Evolutionary conservation across 2,888 invertebrate genomes (phyloP), one percentile per base, ranked within the genome.

Genomic region (Neocrepidodera transversa): DNA sequence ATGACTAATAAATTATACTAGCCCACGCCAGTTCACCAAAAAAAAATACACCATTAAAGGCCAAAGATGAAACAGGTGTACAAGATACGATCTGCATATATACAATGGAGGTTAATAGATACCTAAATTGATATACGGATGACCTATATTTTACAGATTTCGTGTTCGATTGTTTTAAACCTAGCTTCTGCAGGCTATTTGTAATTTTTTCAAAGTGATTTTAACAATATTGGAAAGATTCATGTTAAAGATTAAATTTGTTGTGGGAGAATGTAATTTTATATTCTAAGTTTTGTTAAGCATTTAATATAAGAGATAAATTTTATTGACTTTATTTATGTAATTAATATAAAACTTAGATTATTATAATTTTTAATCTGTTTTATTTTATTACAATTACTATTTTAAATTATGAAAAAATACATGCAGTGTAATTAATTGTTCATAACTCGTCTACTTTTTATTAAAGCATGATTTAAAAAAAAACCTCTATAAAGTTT

Each of bases 61-160:
- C 54, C 36, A 54, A 50, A 54, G 50, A 59, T 59, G 45, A 59
- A 53, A 50, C 59, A 59, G 59, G 59, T 59, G 59, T 59, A 59
- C 42, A 14, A 59, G 59, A 59, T 59, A 38, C 50, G 40, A 59
- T 59, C 54, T 36, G 54, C 49, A 54, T 50, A 38, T n/a, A n/a
- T 11, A 50, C 49, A 50, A 59, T 59, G 35, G 43, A 54, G 54
- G 50, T 59, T 50, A 59, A 35, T 53, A 53, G 50, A 42, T 54
- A 54, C 43, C 48, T 36, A 23, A 54, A 54, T 32, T 59, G 42
- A 45, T 50, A 50, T 54, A 54, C 36, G 54, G 20, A 50, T 59
- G 59, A 54, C 59, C 59, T 28, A 59, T 59, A 51, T 51, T 42
- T 28, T 7, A 42, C 40, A 40, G 51, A 51, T 51, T 51, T 51